Base-by-base conservation (phyloP, 2,113 vertebrate species). In the Hippocampus guttulatus region DNA sequence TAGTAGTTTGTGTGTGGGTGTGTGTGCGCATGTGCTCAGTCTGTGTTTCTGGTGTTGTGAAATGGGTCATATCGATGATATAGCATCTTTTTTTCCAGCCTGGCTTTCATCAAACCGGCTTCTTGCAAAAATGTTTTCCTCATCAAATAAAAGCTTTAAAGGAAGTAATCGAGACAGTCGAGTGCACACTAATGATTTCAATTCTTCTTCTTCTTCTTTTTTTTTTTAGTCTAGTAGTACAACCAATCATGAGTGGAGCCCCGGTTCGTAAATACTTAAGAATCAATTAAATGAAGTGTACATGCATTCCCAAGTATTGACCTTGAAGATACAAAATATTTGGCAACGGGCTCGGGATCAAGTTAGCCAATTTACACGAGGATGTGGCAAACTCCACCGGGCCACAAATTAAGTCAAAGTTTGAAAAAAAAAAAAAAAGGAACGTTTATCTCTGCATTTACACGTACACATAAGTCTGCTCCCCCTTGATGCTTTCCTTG, bases 191-290 rank as follows among this genome's bases (percentile, higher is more conserved):
- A 73, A 83, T 67, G 27, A 75, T 83, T 64, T 87, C 86, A 45
- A 86, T 84, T 8, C 1, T 38, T 38, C 33, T 38, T 38, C 33
- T 38, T 38, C 33, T 6, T 38, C 0, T 38, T 38, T 11, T 45
- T 58, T 77, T 67, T 65, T n/a, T 79, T 77, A 52, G 27, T 72
- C 80, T 71, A 15, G 41, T 58, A 81, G 73, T 91, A 88, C 86
- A 89, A 86, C 83, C 87, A 88, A 82, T 90, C 79, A 91, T 89
- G 91, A 89, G 82, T 3, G 11, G 33, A 75, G 81, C 6, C 0
- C 21, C 81, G 79, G 84, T 84, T 73, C 60, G 73, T 77, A 85
- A 83, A 79, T 80, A 74, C 62, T 76, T 67, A 74, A 63, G 45
- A 69, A 64, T 69, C 64, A 49, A 14, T 86, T 79, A 72, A 86